Base-by-base conservation (phyloP, 2,797 vertebrate species). In the Gymnopithys bicolor region DNA sequence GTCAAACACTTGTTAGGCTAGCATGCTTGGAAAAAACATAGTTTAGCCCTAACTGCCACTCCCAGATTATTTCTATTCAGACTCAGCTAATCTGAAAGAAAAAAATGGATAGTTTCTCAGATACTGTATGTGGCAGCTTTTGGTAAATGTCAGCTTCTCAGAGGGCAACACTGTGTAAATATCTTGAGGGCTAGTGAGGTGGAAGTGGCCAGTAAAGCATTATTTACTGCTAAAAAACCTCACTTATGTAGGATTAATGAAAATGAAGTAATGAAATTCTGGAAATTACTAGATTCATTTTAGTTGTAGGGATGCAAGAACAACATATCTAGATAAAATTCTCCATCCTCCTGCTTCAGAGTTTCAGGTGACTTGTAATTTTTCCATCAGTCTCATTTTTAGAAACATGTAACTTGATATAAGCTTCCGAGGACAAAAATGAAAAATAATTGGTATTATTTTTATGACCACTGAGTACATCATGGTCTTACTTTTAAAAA, bases 401-500 rank as follows among this genome's bases (percentile, higher is more conserved):
- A 56, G 79, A 85, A 86, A 77, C 4, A 24, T 12, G 11, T 49
- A 85, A 74, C 7, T 10, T 13, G 51, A 56, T 67, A 64, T 37
- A 56, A 83, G 27, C 28, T 77, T 73, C 49, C 64, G 32, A 87
- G 37, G 8, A 80, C 33, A 8, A 55, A 69, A 79, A 11, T 45
- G 8, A 15, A 24, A 77, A 83, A 67, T 35, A 63, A 67, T 27
- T 81, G 69, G 25, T 77, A 48, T 74, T 67, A 70, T 77, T 89
- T 93, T 59, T 21, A 41, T 56, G 56, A 85, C 21, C 33, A 60
- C 56, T 49, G 37, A 49, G 25, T 63, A 63, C 63, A 68, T 46
- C 76, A 86, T n/a, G 8, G 24, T 89, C 33, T 55, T 78, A n/a
- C 45, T 94, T 92, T 90, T 89, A 25, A 89, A 84, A 79, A 90